Conservation (phyloP, 2,113 vertebrate genomes). For the Callaeas wilsoni region DNA sequence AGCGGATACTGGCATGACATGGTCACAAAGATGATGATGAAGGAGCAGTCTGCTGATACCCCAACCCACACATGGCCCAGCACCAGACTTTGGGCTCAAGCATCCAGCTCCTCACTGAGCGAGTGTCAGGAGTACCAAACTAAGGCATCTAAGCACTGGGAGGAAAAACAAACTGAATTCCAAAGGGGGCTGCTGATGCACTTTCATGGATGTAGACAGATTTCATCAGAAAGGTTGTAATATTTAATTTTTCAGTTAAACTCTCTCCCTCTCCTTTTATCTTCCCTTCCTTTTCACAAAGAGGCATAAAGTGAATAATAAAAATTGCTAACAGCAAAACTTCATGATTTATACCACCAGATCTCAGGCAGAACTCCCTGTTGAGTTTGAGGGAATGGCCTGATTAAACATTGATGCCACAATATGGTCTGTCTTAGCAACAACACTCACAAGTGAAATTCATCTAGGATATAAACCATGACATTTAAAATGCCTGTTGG, state of each 20-base stretch:
- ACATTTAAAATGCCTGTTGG: slow-evolving; percentile 23
- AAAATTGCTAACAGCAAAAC: slow-evolving; percentile 7
- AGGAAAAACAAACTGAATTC: not conserved
- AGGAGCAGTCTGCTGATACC: not conserved
- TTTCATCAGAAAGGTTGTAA: not conserved
- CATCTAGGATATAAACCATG: not conserved
- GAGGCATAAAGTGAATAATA: slow-evolving; percentile 13
- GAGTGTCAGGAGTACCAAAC: not conserved
- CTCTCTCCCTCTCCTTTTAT: not conserved
- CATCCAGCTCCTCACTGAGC: not conserved
- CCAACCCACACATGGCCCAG: not conserved
- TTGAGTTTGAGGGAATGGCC: slow-evolving; percentile 21
- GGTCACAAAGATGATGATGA: not conserved
- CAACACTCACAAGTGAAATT: slow-evolving; percentile 25
- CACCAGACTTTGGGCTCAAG: not conserved
- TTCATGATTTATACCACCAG: slow-evolving; percentile 4
- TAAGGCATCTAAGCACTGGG: not conserved
- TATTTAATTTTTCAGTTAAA: not conserved
- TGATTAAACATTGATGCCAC: slow-evolving; percentile 63
- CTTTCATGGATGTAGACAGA: not conserved
- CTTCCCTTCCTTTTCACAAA: not conserved
- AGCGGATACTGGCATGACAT: not conserved
- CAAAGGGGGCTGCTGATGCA: not conserved
- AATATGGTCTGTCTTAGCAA: slow-evolving; percentile 51
- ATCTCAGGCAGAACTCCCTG: slow-evolving; percentile 25